phyloP scores from a whole-genome alignment of 2,113 vertebrate species.

The Lichenostomus cassidix region DNA sequence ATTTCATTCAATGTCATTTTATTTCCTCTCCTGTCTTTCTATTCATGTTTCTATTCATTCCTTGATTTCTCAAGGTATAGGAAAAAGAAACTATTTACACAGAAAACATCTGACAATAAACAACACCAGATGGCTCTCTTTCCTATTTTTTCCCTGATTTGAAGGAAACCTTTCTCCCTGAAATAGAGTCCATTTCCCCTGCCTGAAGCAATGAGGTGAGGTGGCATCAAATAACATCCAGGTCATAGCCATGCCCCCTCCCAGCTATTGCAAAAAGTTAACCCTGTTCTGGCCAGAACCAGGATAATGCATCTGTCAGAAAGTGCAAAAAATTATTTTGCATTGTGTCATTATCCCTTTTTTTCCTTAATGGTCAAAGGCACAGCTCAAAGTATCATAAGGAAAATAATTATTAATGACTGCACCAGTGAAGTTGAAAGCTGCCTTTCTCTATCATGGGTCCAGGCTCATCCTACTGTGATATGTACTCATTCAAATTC shows the following conservation, averaged over 20 bases:
- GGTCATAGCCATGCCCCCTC: background rate
- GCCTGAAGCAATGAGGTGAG: rapidly evolving
- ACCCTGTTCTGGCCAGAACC: background rate
- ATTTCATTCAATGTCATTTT: background rate
- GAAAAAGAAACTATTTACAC: background rate
- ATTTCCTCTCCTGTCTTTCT: background rate
- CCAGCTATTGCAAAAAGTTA: background rate
- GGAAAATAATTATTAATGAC: background rate
- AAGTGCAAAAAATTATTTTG: background rate
- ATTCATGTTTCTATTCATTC: background rate
- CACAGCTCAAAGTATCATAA: background rate
- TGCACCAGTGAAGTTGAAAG: background rate
- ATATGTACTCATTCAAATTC: background rate
- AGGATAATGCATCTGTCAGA: background rate
- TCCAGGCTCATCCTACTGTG: background rate
- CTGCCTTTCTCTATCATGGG: rapidly evolving
- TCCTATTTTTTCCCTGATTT: background rate
- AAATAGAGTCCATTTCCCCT: background rate
- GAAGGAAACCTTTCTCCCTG: background rate
- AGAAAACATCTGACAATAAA: background rate
- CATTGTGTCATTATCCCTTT: background rate
- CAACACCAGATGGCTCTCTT: rapidly evolving
- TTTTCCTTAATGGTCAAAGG: background rate
- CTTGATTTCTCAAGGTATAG: background rate
- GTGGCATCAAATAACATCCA: background rate